Base-by-base conservation (phyloP, 2,888 invertebrate genomes). In the Plagodis dolabraria region DNA sequence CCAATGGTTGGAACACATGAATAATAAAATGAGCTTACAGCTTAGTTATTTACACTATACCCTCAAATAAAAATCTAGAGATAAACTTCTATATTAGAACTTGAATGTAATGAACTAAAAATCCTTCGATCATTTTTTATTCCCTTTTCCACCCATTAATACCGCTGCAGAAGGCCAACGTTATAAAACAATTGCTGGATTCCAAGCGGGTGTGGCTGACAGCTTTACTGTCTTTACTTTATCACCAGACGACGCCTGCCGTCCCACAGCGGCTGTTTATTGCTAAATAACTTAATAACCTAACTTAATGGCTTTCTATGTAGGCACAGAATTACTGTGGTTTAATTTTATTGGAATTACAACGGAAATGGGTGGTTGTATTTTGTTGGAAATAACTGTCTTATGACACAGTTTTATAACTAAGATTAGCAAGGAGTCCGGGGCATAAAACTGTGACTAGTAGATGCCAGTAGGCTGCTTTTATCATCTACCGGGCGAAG, bases 201-300 rank as follows among this genome's bases (percentile, higher is more conserved):
- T 56, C 62, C 62, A 50, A 11, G 58, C 63, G 52, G 64, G 69
- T 75, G 74, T 55, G 74, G 67, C 53, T 76, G 77, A 77, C 77
- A 79, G 71, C 57, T 71, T 74, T 72, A 71, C 71, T 76, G 71
- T 64, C 71, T 69, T 66, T 70, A 57, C 53, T 61, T 61, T 61
- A 61, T 61, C 60, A 61, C 56, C 60, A 40, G 56, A 49, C 60
- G 60, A 57, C 60, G 60, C 56, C 60, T 57, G 56, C 53, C 53
- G 56, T 56, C 60, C 60, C 60, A 43, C 56, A 53, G 63, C 57
- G 64, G 59, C 66, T 66, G 66, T 68, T 68, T 68, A 68, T 64
- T 64, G 59, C 66, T 61, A 68, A 68, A 68, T 68, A 68, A 61
- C 60, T 61, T 61, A 61, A 61, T 61, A 61, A 53, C 56, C 60